Evolutionary conservation across 2,888 invertebrate genomes (phyloP).

Genomic region (Pseudococcus longispinus): DNA sequence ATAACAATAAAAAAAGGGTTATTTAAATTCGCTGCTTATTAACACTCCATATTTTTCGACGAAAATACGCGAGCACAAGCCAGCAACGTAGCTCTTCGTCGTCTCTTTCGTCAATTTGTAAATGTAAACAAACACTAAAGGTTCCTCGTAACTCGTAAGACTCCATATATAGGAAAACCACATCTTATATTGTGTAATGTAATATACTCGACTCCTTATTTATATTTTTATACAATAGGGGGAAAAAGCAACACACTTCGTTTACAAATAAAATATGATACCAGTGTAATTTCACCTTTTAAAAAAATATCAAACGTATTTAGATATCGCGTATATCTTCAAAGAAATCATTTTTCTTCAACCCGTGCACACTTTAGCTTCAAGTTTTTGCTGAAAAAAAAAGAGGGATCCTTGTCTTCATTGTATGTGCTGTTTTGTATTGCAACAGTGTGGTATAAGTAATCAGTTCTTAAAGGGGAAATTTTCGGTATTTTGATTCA

Average conservation of each 20-base stretch:
- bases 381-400: background rate
- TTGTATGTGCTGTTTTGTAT: background rate
- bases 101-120: background rate
- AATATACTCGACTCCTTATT: background rate
- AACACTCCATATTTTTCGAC: constrained; percentile 31
- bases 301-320: background rate
- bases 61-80: background rate
- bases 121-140: background rate
- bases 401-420: background rate
- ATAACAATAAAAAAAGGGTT: constrained; percentile 36
- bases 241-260: background rate
- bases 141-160: background rate
- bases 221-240: background rate
- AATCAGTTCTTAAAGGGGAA: constrained; percentile 25
- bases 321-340: background rate
- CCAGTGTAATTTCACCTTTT: constrained; percentile 10
- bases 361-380: background rate
- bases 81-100: background rate
- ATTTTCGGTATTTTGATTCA: constrained; percentile 32
- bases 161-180: background rate
- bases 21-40: constrained; percentile 39
- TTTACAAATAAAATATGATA: background rate
- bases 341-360: constrained; percentile 1
- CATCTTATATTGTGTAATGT: background rate
- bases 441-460: constrained; percentile 32